phyloP scores from a whole-genome alignment of 2,888 invertebrate species.

The Malachius bipustulatus region DNA sequence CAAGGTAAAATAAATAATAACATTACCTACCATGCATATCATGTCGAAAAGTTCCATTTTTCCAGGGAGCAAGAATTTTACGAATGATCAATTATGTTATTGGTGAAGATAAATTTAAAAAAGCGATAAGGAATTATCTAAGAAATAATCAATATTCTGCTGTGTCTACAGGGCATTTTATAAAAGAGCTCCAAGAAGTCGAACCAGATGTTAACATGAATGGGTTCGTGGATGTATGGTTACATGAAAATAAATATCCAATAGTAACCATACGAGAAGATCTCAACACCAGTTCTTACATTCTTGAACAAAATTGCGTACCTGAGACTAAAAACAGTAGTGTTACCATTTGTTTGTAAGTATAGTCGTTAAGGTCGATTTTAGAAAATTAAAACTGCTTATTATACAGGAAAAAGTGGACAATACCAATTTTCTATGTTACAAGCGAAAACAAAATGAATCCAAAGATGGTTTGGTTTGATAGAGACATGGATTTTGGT shows the following conservation, averaged over 20 bases:
- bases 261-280: slow-evolving; percentile 48
- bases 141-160: slow-evolving; percentile 53
- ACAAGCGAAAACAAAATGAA: slow-evolving; percentile 33
- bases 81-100: slow-evolving; percentile 75
- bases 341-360: slow-evolving; percentile 34
- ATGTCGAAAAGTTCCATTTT: slow-evolving; percentile 10
- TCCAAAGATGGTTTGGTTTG: slow-evolving; percentile 21
- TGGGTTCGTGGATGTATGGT: slow-evolving; percentile 69
- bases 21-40: neutral
- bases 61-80: slow-evolving; percentile 64
- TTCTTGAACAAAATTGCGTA: neutral
- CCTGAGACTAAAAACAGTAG: slow-evolving; percentile 28
- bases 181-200: slow-evolving; percentile 48
- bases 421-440: slow-evolving; percentile 64
- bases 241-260: slow-evolving; percentile 73
- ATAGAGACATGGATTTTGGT: slow-evolving; percentile 41
- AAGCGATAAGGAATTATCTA: slow-evolving; percentile 58
- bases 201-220: slow-evolving; percentile 40
- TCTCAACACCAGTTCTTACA: slow-evolving; percentile 40
- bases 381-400: no score
- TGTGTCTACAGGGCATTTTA: slow-evolving; percentile 65
- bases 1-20: neutral
- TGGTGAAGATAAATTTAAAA: slow-evolving; percentile 55
- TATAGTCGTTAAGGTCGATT: slow-evolving; percentile 20
- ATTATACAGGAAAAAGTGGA: slow-evolving; percentile 83